phyloP scores from a whole-genome alignment of 2,888 invertebrate species.

The Melinaea marsaeus region DNA sequence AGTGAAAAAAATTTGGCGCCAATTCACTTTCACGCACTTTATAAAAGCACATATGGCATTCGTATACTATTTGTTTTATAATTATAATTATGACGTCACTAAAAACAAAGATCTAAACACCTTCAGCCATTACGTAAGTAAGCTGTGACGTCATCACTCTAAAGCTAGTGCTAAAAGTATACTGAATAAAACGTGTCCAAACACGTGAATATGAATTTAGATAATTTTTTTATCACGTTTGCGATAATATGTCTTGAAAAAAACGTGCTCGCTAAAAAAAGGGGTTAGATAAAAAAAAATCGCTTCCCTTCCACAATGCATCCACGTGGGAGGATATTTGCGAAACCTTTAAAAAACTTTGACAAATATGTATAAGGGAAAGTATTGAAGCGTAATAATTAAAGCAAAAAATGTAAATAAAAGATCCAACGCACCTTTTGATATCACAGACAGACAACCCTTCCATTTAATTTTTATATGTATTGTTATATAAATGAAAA shows the following conservation, averaged over 20 bases:
- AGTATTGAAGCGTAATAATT: conserved; percentile 64
- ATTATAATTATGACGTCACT: neutral
- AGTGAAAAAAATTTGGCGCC: conserved; percentile 69
- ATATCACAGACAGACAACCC: conserved; percentile 46
- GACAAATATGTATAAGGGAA: conserved; percentile 53
- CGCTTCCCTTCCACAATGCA: conserved; percentile 20
- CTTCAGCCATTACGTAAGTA: neutral
- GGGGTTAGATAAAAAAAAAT: conserved; percentile 8
- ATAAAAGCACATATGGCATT: conserved; percentile 55
- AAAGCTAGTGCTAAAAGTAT: too few species aligned
- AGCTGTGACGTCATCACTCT: too few species aligned
- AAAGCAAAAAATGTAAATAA: conserved; percentile 48
- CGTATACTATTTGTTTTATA: conserved; percentile 26
- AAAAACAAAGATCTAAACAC: too few species aligned
- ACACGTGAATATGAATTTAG: too few species aligned
- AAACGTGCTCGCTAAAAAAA: neutral
- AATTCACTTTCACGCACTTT: conserved; percentile 71
- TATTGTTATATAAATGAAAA: neutral
- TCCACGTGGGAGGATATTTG: conserved; percentile 65
- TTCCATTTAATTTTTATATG: conserved; percentile 34
- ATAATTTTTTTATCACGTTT: too few species aligned
- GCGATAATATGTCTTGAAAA: too few species aligned
- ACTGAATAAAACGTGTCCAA: too few species aligned
- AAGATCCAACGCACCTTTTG: conserved; percentile 50
- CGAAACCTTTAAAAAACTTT: conserved; percentile 65